These are phyloP conservation scores for Aurelia aurita DNA, from an alignment of 30 jellyfish, hydroid and myxozoan genomes.

Conservation along the genomic window DNA sequence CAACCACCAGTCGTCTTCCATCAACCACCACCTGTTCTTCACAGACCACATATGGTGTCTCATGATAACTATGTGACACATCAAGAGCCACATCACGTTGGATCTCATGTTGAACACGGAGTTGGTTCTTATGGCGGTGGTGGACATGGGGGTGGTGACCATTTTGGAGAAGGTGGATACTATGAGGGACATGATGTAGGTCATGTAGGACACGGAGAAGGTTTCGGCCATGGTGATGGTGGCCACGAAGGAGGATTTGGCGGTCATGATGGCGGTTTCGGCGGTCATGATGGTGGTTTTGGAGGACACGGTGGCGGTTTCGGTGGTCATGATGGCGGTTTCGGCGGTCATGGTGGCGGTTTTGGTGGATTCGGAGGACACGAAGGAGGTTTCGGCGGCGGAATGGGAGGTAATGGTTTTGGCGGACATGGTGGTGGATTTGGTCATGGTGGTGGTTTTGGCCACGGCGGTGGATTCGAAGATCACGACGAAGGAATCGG, in stretches of 20 bases:
- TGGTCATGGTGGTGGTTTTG: constrained; percentile 48
- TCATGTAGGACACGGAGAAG: constrained; percentile 71
- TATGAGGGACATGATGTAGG: constrained; percentile 78
- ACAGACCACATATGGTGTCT: constrained; percentile 92
- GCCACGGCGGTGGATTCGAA: constrained; percentile 53
- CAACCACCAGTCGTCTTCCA: constrained; percentile 98
- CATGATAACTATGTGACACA: constrained; percentile 92
- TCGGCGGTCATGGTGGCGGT: constrained; percentile 41
- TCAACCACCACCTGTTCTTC: constrained; percentile 96
- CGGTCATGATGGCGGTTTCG: constrained; percentile 65
- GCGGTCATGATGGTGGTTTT: constrained; percentile 43
- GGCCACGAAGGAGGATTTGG: constrained; percentile 71
- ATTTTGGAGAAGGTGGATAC: constrained; percentile 34
- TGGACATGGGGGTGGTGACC: constrained; percentile 31
- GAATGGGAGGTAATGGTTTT: constrained; percentile 27
- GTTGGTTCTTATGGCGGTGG: constrained; percentile 84
- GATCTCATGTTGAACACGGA: constrained; percentile 87
- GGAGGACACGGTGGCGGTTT: constrained; percentile 49
- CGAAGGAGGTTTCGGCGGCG: not conserved
- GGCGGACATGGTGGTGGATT: constrained; percentile 52
- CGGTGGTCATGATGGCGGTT: constrained; percentile 52
- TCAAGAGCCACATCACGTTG: constrained; percentile 91
- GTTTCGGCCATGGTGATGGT: constrained; percentile 65
- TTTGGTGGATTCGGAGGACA: constrained; percentile 56
- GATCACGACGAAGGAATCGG: constrained; percentile 62